phyloP scores from a whole-genome alignment of 2,888 invertebrate species.

The Colletes collaris region DNA sequence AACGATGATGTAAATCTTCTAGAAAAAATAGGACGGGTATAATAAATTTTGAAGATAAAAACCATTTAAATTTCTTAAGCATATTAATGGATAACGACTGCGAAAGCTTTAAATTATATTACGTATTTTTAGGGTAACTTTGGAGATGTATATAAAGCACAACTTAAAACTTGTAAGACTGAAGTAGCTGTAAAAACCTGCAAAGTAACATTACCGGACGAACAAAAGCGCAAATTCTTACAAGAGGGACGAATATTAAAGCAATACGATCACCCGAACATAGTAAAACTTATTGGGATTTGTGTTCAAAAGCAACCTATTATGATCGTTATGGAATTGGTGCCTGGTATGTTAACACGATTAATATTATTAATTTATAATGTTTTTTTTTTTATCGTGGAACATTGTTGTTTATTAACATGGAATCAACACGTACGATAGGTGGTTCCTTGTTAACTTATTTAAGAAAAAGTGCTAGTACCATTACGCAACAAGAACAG shows the following conservation, averaged over 20 bases:
- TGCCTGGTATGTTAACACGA: conserved; percentile 87
- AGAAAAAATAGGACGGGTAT: conserved; percentile 97
- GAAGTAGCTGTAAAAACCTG: conserved; percentile 99
- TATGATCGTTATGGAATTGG: conserved; percentile 99
- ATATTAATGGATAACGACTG: not conserved
- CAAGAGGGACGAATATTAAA: conserved; percentile 98
- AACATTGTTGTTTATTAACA: conserved; percentile 43
- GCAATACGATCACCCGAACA: conserved; percentile 98
- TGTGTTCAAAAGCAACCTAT: conserved; percentile 99
- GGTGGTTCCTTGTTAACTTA: conserved; percentile 96
- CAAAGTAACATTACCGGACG: conserved; percentile 95
- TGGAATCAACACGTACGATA: conserved; percentile 72
- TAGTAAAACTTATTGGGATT: conserved; percentile 97
- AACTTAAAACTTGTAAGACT: conserved; percentile 91
- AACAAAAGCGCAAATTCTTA: conserved; percentile 96
- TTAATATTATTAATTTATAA: not conserved
- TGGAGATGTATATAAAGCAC: conserved; percentile 97
- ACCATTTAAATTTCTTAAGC: too few relatives aligned
- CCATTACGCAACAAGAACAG: conserved; percentile 87
- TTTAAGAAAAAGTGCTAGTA: conserved; percentile 90
- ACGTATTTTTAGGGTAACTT: conserved; percentile 92
- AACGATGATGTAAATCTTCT: conserved; percentile 96
- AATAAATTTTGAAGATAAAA: conserved; percentile 70
- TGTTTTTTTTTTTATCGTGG: not conserved
- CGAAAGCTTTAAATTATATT: not conserved